A percentile compares a stretch with the other conserved stretches of the same genome.
These are phyloP conservation scores for Echiichthys vipera DNA, from an alignment of 2,797 vertebrate species.

Conservation along the genomic window DNA sequence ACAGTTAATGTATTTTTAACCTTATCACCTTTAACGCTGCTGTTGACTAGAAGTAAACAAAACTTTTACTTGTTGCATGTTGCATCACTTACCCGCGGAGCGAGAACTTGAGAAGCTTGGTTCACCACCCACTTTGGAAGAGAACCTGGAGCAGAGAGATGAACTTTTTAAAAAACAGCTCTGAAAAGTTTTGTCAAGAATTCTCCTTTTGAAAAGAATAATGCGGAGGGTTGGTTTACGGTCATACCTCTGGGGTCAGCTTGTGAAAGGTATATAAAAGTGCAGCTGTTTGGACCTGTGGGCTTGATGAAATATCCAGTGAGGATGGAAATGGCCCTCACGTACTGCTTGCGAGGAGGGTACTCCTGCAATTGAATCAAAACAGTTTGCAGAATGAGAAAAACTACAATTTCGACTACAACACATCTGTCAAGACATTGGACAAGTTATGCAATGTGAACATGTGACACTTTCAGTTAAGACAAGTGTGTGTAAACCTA, in stretches of 20 bases:
- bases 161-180: not conserved
- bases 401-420: not conserved
- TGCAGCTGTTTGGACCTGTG: constrained; percentile 84
- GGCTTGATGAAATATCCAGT: constrained; percentile 86
- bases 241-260: constrained; percentile 88
- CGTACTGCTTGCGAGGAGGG: constrained; percentile 76
- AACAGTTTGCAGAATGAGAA: constrained; percentile 10
- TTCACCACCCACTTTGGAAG: constrained; percentile 90
- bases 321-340: constrained; percentile 87
- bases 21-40: not conserved
- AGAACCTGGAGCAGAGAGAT: constrained; percentile 74
- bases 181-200: not conserved
- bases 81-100: constrained; percentile 79
- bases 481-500: not conserved
- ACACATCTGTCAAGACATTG: not conserved
- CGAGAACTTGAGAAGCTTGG: constrained; percentile 84
- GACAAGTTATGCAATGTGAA: not conserved
- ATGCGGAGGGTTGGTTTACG: not conserved
- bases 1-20: not conserved
- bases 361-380: constrained; percentile 73
- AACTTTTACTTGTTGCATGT: not conserved
- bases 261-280: constrained; percentile 88
- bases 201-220: not conserved
- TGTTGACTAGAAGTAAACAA: constrained; percentile 4
- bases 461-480: not conserved